Base-by-base conservation (phyloP, 2,797 vertebrate species). In the Eospalax fontanierii region DNA sequence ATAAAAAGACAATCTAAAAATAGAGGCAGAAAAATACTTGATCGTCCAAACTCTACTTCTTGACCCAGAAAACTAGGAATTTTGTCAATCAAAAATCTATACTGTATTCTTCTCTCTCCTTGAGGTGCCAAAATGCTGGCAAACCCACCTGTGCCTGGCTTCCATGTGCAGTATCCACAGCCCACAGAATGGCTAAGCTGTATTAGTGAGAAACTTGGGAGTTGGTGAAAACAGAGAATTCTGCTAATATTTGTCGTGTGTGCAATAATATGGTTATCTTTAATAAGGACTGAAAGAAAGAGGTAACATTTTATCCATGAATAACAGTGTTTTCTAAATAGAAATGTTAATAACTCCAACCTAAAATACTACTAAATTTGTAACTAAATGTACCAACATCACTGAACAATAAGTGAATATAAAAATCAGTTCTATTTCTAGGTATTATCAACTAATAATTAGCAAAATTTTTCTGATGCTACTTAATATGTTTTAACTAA, bases 1-100 rank as follows among this genome's bases (percentile, higher is more conserved):
- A 96, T 97, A 54, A 74, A 94, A 93, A 95, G 70, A 90, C 22
- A 33, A 28, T 65, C 80, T 83, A 75, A 91, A 96, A 95, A 87
- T 91, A 94, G 40, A 91, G 76, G 43, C 73, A 96, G 38, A 21
- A 93, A 89, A 89, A 87, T 87, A 91, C 90, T 87, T 94, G 71
- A 87, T 94, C 92, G 91, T 95, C 75, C 73, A 90, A 79, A 95
- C 3, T 54, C 92, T 87, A 5, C 38, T 50, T 93, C 35, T 43
- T 95, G 50, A 95, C 43, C 80, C 50, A 89, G 65, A 92, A 96
- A 96, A 85, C 87, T n/a, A 93, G 50, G n/a, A 46, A 70, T 54
- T 91, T 46, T 92, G 40, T 89, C 89, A 83, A 75, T 96, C 76
- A 96, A 86, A 96, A 92, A 92, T 79, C 63, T 43, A 40, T 26